Conservation (phyloP, 2,888 invertebrate species). For the Adelphocoris suturalis region DNA sequence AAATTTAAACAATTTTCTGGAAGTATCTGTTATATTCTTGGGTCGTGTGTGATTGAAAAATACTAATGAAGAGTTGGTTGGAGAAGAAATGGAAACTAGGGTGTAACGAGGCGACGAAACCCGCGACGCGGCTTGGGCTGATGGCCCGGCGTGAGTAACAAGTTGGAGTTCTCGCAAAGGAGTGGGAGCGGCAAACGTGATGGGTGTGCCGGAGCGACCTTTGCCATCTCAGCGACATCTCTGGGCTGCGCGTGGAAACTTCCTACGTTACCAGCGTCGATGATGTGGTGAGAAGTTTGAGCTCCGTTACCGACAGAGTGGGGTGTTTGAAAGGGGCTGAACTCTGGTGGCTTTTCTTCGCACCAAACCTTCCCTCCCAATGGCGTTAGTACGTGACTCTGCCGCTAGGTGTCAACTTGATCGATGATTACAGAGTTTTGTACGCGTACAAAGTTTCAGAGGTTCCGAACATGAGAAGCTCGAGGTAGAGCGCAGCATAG, state of each 20-base stretch:
- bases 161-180: neutral
- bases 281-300: neutral
- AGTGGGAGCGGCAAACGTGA: slow-evolving; percentile 1
- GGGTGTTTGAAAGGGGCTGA: neutral
- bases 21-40: too few relatives aligned
- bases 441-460: too few relatives aligned
- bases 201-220: neutral
- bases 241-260: neutral
- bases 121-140: slow-evolving; percentile 15
- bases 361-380: neutral
- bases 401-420: neutral
- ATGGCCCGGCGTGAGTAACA: slow-evolving; percentile 37
- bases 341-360: neutral
- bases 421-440: neutral
- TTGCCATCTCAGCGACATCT: neutral
- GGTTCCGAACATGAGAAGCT: too few relatives aligned
- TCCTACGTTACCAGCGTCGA: neutral
- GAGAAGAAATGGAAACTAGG: neutral
- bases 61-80: neutral
- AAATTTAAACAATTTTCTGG: too few relatives aligned
- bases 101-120: neutral
- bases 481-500: too few relatives aligned
- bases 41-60: too few relatives aligned
- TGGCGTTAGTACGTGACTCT: neutral
- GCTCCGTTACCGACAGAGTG: neutral